Evolutionary conservation across 2,888 invertebrate genomes (phyloP), one percentile per base, ranked within the genome.

Genomic region (Caenorhabditis sp.): DNA sequence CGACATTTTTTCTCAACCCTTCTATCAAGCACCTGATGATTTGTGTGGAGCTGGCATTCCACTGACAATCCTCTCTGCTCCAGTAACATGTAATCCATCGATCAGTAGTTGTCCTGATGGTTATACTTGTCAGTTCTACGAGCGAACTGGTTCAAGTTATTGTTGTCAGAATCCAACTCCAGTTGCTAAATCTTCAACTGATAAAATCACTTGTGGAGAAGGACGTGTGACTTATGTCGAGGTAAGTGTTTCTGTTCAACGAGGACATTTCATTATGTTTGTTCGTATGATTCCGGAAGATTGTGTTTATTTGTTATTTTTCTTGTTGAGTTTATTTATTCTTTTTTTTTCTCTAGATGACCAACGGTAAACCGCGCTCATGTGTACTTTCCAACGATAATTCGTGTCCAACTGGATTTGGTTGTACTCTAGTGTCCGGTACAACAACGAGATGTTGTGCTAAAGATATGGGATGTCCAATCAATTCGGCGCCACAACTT

Each of bases 21-120:
- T 85, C 54, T 86, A 83, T 68, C 86, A 86, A 66, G 86, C 86
- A 8, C 86, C 86, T 24, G 86, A 86, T 69, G 86, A 86, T 63
- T 76, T 86, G 49, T 86, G 86, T 61, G 81, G 84, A 10, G 81
- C 82, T 5, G 86, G 86, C 21, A 81, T 84, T 36, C 84, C 86
- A 24, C 60, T 86, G 63, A 86, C 86, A 8, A 83, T 81, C 50
- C 77, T 86, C 17, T 81, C 84, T 17, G 86, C 86, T 0, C 86
- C 86, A 8, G 86, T 86, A 10, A 82, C 78, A 24, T 86, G 86
- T 69, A 87, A 86, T 58, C 86, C 86, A 10, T 77, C 79, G 12
- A 85, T 86, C 53, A 78, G 82, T 70, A 86, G 84, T 69, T 86
- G 86, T 69, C 86, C 86, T 10, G 85, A 86, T 75, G 85, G 86